Evolutionary conservation across 2,113 vertebrate genomes (phyloP).

Genomic region (Amphiprion percula): DNA sequence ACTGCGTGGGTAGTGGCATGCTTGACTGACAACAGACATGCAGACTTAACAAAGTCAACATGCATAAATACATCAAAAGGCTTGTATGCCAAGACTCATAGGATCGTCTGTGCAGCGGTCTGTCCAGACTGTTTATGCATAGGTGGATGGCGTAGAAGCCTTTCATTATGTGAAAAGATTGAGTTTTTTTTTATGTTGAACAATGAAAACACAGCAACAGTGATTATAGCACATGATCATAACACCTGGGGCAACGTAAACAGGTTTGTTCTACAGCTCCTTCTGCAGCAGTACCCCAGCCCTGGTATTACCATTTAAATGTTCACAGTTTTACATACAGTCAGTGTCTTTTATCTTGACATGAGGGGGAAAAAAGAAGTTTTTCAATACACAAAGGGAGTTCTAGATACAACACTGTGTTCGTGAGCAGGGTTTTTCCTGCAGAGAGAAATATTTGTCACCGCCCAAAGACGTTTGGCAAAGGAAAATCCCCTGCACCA

Average conservation of each 20-base stretch:
- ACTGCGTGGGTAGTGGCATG: constrained; percentile 23
- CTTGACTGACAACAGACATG: constrained; percentile 44
- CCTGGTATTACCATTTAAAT: background rate
- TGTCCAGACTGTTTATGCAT: constrained; percentile 53
- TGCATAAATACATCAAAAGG: constrained; percentile 55
- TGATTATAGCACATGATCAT: constrained; percentile 19
- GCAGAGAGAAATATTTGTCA: too few relatives aligned
- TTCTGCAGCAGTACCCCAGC: background rate
- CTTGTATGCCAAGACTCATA: constrained; percentile 38
- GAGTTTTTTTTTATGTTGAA: constrained; percentile 51
- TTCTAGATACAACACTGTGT: background rate
- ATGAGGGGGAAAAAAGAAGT: background rate
- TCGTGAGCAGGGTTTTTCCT: too few relatives aligned
- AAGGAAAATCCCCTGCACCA: too few relatives aligned
- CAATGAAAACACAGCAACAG: constrained; percentile 41
- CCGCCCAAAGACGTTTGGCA: too few relatives aligned
- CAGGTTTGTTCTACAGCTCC: background rate
- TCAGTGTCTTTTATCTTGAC: background rate
- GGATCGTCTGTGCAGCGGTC: constrained; percentile 22
- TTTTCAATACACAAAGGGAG: background rate
- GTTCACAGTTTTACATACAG: background rate
- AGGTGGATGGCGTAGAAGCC: constrained; percentile 38
- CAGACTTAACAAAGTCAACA: constrained; percentile 59
- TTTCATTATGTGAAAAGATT: constrained; percentile 53
- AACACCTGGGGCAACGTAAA: background rate